Base-by-base conservation (phyloP, 2,888 invertebrate species). In the Cybosia mesomella region DNA sequence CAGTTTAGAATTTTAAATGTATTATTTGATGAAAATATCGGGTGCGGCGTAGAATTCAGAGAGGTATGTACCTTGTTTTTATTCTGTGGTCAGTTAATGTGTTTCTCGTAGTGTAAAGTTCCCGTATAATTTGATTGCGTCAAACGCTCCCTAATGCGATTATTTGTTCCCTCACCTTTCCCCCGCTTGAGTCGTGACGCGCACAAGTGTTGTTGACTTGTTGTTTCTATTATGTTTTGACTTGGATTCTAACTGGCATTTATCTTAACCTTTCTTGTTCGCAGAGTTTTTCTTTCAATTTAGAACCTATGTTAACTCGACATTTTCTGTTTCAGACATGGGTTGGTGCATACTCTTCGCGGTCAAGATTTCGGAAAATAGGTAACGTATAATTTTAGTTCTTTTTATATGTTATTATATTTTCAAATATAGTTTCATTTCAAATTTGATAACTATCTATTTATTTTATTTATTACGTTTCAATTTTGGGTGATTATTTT, bases 181-280 rank as follows among this genome's bases (percentile, higher is more conserved):
- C 74, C 81, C 75, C 75, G 81, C 76, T 76, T 73, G 76, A 74
- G 73, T 80, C 82, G 87, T 89, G 91, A 91, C 91, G 89, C 85
- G 87, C 83, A 86, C 87, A 91, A 93, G 89, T 91, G 89, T 91
- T 92, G 91, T 91, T 90, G 90, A 91, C 88, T 92, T 91, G 90
- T 92, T 92, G 89, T 92, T 90, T 91, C 87, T 86, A 88, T 90
- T 90, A 88, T 90, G 88, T 89, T 92, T 89, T 88, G 87, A 85
- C 84, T 87, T 85, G 81, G 87, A 83, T 87, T 85, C 80, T 77
- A 77, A 79, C 79, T 86, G 85, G 72, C 83, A 81, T 83, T 83
- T 80, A 77, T 69, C 70, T 75, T 58, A 58, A 75, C 73, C 68
- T 81, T 83, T 74, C 79, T 80, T 68, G 74, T 71, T 67, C 64